Conservation (phyloP, 2,113 vertebrate species). For the Leptosomus discolor region DNA sequence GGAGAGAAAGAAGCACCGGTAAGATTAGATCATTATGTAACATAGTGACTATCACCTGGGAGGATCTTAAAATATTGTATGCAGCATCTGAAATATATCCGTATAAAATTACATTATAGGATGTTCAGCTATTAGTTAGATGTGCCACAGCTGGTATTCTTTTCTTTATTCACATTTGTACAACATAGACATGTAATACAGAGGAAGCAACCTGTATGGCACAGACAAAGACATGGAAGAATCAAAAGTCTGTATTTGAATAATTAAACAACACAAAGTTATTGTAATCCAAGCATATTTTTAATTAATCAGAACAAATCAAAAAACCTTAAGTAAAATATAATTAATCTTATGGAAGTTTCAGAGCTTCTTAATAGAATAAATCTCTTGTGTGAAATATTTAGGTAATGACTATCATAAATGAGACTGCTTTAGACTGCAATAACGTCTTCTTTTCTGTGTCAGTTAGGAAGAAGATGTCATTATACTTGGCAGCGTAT, state of each 20-base stretch:
- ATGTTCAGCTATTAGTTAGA: neutral
- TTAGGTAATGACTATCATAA: slow-evolving; percentile 75
- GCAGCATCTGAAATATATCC: neutral
- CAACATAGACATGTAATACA: neutral
- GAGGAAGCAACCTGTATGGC: neutral
- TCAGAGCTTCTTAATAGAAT: slow-evolving; percentile 55
- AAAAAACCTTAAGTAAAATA: slow-evolving; percentile 63
- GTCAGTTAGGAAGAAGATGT: slow-evolving; percentile 37
- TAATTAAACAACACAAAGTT: slow-evolving; percentile 49
- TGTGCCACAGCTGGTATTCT: neutral
- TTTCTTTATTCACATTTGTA: neutral
- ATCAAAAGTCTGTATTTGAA: neutral
- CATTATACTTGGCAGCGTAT: slow-evolving; percentile 21
- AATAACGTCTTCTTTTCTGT: slow-evolving; percentile 63
- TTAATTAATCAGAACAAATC: slow-evolving; percentile 67
- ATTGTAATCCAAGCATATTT: slow-evolving; percentile 55
- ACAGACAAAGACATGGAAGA: neutral
- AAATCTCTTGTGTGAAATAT: slow-evolving; percentile 74
- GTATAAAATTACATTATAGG: neutral
- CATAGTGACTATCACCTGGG: neutral
- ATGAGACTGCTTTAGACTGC: slow-evolving; percentile 65
- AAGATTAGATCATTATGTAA: neutral
- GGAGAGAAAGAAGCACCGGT: neutral
- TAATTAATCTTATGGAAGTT: slow-evolving; percentile 66
- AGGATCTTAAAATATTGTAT: neutral